Conservation (phyloP, 2,113 vertebrate species). For the Lucifuga dentata region DNA sequence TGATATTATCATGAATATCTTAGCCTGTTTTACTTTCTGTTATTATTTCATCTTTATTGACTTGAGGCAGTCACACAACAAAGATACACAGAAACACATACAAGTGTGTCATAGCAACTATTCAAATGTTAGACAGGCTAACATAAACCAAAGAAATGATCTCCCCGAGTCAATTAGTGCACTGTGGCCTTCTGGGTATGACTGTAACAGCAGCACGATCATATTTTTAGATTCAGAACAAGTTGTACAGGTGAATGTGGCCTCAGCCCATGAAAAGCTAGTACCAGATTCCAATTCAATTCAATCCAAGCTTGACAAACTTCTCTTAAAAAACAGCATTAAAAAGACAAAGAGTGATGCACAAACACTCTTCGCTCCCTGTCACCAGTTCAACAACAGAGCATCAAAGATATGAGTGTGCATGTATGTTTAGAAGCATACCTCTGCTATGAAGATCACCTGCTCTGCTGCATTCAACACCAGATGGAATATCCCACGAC, state of each 20-base stretch:
- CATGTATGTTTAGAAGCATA: conserved; percentile 47
- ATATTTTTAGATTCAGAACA: neutral
- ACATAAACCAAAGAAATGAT: conserved; percentile 31
- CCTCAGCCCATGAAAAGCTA: conserved; percentile 5
- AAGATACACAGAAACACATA: neutral
- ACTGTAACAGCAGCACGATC: neutral
- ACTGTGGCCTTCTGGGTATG: no score
- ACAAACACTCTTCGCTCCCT: neutral
- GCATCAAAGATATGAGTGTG: conserved; percentile 40
- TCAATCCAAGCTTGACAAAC: conserved; percentile 10
- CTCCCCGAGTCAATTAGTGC: neutral
- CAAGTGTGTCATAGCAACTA: conserved; percentile 2
- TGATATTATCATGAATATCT: no score
- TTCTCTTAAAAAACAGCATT: conserved; percentile 15
- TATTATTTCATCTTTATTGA: neutral
- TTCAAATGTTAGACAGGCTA: conserved; percentile 54
- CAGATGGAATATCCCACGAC: conserved; percentile 24
- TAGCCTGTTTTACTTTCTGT: no score
- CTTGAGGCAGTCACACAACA: neutral
- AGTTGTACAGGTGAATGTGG: conserved; percentile 14
- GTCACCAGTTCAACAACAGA: neutral
- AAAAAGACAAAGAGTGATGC: conserved; percentile 22
- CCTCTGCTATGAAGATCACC: conserved; percentile 56
- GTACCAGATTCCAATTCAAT: neutral
- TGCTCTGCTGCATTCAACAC: conserved; percentile 52